These are phyloP conservation scores for Drosophila tanythrix DNA, from an alignment of 2,888 invertebrate genomes.

Conservation along the genomic window DNA sequence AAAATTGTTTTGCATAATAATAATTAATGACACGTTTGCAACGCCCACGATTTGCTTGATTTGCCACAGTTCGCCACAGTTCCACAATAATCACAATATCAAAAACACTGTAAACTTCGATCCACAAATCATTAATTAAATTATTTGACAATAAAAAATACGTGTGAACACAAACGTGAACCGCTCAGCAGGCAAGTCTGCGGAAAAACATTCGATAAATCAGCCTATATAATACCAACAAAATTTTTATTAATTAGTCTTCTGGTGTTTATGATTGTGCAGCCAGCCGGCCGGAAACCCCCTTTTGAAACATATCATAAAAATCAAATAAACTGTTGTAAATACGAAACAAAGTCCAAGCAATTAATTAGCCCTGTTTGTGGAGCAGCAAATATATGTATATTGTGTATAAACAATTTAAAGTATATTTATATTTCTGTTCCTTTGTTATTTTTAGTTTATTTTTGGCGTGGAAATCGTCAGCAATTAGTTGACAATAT, in stretches of 20 bases:
- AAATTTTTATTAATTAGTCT: constrained; percentile 52
- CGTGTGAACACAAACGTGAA: constrained; percentile 37
- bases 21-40: not conserved
- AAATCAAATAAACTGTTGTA: constrained; percentile 5
- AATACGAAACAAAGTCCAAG: constrained; percentile 6
- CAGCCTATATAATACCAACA: constrained; percentile 29
- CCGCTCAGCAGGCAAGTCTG: not conserved
- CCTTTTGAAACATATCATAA: constrained; percentile 1
- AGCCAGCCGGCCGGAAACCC: constrained; percentile 31
- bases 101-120: constrained; percentile 38
- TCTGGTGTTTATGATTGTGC: constrained; percentile 30
- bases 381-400: constrained; percentile 3
- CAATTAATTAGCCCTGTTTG: constrained; percentile 45
- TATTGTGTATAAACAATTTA: not conserved
- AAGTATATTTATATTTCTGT: not conserved
- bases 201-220: constrained; percentile 39
- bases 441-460: constrained; percentile 20
- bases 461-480: constrained; percentile 49
- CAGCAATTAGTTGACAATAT: constrained; percentile 43
- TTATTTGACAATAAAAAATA: constrained; percentile 67
- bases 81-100: not conserved
- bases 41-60: not conserved
- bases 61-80: not conserved
- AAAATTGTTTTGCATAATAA: not conserved
- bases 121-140: constrained; percentile 71